phyloP scores from a whole-genome alignment of 2,797 vertebrate genomes.

The Aeoliscus strigatus region DNA sequence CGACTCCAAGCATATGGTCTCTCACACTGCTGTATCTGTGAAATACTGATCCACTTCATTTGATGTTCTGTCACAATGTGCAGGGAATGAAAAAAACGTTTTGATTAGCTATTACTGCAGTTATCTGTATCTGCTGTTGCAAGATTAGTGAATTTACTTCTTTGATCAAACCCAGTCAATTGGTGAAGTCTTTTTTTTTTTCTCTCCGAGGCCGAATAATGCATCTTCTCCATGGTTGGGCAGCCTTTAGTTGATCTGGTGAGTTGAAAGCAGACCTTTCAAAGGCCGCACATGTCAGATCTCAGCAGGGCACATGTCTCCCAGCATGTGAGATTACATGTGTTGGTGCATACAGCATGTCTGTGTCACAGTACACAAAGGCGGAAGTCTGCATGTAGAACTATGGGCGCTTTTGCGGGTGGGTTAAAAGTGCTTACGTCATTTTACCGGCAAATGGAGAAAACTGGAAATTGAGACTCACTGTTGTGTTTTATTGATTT shows the following conservation, averaged over 20 bases:
- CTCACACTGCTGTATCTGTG: slow-evolving; percentile 38
- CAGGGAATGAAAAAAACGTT: slow-evolving; percentile 29
- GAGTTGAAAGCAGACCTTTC: slow-evolving; percentile 36
- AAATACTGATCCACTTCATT: slow-evolving; percentile 41
- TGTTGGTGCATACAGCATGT: slow-evolving; percentile 58
- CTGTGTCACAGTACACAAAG: slow-evolving; percentile 15
- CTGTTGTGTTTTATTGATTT: too few species aligned
- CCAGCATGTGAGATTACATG: slow-evolving; percentile 45
- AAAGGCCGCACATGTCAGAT: slow-evolving; percentile 61
- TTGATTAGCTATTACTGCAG: slow-evolving; percentile 45
- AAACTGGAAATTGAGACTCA: neutral
- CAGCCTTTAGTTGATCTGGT: slow-evolving; percentile 28
- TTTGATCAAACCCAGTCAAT: slow-evolving; percentile 43
- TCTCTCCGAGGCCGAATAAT: slow-evolving; percentile 6
- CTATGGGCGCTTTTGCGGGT: slow-evolving; percentile 3
- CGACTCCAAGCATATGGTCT: slow-evolving; percentile 16
- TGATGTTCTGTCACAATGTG: slow-evolving; percentile 41
- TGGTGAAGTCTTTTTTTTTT: slow-evolving; percentile 27
- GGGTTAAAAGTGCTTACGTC: slow-evolving; percentile 7
- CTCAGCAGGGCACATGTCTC: slow-evolving; percentile 48
- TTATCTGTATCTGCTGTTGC: slow-evolving; percentile 29
- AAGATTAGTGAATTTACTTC: slow-evolving; percentile 26
- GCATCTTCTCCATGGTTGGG: slow-evolving; percentile 34
- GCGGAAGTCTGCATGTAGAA: slow-evolving; percentile 5
- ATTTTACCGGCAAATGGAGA: slow-evolving; percentile 4